Evolutionary conservation across 2,113 vertebrate genomes (phyloP).

Genomic region (Mustelus asterias): DNA sequence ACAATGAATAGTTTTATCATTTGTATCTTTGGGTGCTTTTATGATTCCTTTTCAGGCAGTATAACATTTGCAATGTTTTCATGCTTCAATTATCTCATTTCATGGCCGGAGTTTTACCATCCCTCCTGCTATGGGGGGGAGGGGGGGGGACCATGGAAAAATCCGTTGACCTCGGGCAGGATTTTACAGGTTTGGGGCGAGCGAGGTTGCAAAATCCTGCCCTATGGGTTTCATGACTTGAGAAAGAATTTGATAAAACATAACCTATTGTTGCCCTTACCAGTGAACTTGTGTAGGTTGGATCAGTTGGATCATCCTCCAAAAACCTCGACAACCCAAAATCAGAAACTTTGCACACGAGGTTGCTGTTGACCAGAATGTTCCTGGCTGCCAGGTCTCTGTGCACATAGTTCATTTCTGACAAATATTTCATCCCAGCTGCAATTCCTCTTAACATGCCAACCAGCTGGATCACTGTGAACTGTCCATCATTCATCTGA

Average conservation of each 20-base stretch:
- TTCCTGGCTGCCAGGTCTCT: conserved; percentile 90
- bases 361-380: conserved; percentile 93
- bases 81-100: background rate
- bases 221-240: background rate
- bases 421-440: conserved; percentile 92
- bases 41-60: background rate
- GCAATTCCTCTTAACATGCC: conserved; percentile 93
- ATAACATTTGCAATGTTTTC: background rate
- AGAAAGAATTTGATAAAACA: background rate
- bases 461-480: conserved; percentile 93
- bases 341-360: conserved; percentile 96
- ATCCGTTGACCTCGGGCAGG: too few species aligned
- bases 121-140: too few species aligned
- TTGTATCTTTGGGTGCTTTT: background rate
- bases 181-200: too few species aligned
- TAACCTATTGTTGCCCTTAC: conserved; percentile 53
- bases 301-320: conserved; percentile 84
- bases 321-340: conserved; percentile 91
- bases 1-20: background rate
- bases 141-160: too few species aligned
- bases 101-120: background rate
- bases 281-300: conserved; percentile 94
- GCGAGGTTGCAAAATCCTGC: background rate
- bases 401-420: conserved; percentile 95
- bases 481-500: conserved; percentile 91